Evolutionary conservation across 2,888 invertebrate genomes (phyloP), one percentile per base, ranked within the genome.

Genomic region (Andrena dorsata): DNA sequence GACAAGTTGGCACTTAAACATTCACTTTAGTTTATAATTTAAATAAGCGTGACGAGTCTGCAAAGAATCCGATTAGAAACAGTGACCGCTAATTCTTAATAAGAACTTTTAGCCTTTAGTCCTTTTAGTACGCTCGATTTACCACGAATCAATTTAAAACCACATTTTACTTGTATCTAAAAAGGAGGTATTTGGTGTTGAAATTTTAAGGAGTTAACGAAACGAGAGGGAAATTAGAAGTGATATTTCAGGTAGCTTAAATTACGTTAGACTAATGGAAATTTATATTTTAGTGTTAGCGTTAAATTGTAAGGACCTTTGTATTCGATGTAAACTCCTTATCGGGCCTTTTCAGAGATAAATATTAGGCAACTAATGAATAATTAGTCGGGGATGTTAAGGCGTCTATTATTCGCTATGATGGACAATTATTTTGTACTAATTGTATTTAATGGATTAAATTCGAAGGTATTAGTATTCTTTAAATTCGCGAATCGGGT

Each of bases 251-350:
- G 8, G 35, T 76, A 79, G 63, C 30, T 58, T 64, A 41, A 79
- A 79, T 77, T 80, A 16, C 35, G 56, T 49, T 82, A 80, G 58
- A 32, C 49, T 47, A 64, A 49, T 74, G 35, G 35, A n/a, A 13
- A 35, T 49, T 49, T 65, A 35, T 65, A 77, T 53, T 76, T 58
- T 69, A 75, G 47, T 51, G 32, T 51, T 69, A 76, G 64, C 64
- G 56, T 69, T 56, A 13, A 63, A 69, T 16, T 65, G 23, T 72
- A 80, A 41, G 28, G 61, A 10, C 13, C 30, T 66, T 70, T 53
- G 47, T 68, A 76, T 78, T 63, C 8, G 20, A 63, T 26, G 30
- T 63, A 47, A 78, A 28, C 41, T 73, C 26, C 28, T 53, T 32
- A 3, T 65, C 28, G 28, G 61, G 32, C 23, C 61, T 53, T 78